Base-by-base conservation (phyloP, 2,113 vertebrate genomes). In the Prionailurus viverrinus region DNA sequence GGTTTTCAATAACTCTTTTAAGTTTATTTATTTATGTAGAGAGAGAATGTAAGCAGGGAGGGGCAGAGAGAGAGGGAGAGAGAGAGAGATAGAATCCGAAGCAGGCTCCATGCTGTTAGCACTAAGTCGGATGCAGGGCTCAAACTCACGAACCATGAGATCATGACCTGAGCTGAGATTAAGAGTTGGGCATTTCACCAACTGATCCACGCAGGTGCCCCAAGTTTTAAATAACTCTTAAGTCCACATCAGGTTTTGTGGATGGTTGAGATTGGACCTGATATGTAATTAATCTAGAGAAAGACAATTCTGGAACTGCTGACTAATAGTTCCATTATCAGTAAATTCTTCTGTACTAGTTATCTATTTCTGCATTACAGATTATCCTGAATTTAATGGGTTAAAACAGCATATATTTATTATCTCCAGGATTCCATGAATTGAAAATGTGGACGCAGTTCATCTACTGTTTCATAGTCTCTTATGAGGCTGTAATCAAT, bases 271-370 rank as follows among this genome's bases (percentile, higher is more conserved):
- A 79, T n/a, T 31, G n/a, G 18, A 55, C 3, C 31, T 88, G n/a
- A 76, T 80, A 73, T 1, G 2, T n/a, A 85, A 90, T 53, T 12
- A 48, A 76, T 87, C 7, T 5, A 31, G 51, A 93, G 66, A 96
- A 96, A 91, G 68, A 19, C 2, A 93, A 84, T 97, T 92, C 80
- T 36, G 66, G 3, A 68, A 85, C 88, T 53, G 6, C 13, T 61
- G 19, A 36, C 4, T 53, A 89, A 39, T 0, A 90, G 41, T 91
- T 80, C 23, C 36, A 18, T 66, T 91, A 74, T 29, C 27, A 39
- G 15, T 84, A 81, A 89, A 41, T 45, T 76, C 19, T 15, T 90
- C 63, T 74, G 0, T 19, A 45, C 94, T 53, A 15, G 1, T 55
- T 84, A 73, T 36, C 31, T 69, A 39, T 33, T 80, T 41, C 9